Evolutionary conservation across 2,797 vertebrate genomes (phyloP).

Genomic region (Catostomus latipinnis): DNA sequence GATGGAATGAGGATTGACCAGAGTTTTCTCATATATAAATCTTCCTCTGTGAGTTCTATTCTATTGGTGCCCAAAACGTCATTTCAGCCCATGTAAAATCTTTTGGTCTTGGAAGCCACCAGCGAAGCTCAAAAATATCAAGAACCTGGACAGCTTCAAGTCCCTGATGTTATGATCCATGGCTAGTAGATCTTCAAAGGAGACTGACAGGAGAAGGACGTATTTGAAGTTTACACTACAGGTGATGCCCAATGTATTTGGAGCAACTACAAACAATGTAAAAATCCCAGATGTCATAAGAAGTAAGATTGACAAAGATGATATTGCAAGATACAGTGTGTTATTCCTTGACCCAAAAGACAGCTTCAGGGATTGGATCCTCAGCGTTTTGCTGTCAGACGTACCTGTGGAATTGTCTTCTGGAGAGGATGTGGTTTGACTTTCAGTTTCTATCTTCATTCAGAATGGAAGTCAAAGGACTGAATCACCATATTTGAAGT

Average conservation of each 20-base stretch:
- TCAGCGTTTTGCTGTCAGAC: not conserved
- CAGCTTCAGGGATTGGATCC: not conserved
- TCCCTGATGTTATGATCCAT: not conserved
- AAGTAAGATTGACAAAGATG: not conserved
- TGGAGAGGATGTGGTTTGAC: not conserved
- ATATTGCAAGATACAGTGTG: not conserved
- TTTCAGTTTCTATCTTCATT: slow-evolving; percentile 4
- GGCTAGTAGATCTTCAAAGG: not conserved
- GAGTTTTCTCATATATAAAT: not conserved
- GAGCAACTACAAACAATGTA: not conserved
- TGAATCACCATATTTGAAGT: not conserved
- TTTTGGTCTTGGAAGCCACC: not conserved
- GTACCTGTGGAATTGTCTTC: not conserved
- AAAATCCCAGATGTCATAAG: not conserved
- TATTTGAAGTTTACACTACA: not conserved
- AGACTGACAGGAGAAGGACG: not conserved
- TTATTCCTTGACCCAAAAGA: not conserved
- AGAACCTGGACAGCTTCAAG: not conserved
- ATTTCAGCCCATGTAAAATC: not conserved
- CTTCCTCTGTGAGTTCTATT: not conserved
- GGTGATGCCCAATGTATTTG: not conserved
- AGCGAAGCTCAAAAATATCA: not conserved
- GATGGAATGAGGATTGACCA: not conserved
- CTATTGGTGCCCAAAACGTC: not conserved
- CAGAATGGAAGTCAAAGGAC: not conserved